Conservation (phyloP, 2,797 vertebrate species). For the Acropternis orthonyx region DNA sequence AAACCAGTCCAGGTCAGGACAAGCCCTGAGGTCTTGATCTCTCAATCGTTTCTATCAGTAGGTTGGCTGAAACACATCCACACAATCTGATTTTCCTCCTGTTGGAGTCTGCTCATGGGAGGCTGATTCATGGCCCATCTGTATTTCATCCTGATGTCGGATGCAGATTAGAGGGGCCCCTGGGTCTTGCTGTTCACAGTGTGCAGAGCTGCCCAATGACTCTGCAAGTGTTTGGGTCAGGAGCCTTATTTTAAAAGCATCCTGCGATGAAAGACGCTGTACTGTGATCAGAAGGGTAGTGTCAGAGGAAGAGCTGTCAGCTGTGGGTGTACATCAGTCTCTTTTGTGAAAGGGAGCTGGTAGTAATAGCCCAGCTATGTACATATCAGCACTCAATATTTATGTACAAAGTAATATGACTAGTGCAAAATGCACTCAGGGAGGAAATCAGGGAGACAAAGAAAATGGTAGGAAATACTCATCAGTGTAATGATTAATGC, state of each 20-base stretch:
- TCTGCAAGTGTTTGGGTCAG: not conserved
- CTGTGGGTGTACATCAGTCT: not conserved
- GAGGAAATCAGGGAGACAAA: not conserved
- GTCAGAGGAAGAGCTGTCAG: not conserved
- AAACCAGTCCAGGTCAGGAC: not conserved
- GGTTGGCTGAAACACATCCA: not conserved
- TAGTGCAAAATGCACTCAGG: not conserved
- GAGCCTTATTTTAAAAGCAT: not conserved
- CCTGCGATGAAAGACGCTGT: not conserved
- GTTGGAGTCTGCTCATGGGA: not conserved
- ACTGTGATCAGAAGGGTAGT: not conserved
- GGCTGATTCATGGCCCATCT: not conserved
- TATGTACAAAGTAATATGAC: not conserved
- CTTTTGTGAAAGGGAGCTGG: not conserved
- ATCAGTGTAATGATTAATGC: not conserved
- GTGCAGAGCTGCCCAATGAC: not conserved
- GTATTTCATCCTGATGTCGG: not conserved
- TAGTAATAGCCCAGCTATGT: not conserved
- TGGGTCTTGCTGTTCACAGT: not conserved
- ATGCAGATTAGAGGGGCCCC: not conserved
- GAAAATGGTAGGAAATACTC: not conserved
- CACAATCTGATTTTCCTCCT: not conserved
- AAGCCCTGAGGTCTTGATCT: not conserved
- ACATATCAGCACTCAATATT: not conserved
- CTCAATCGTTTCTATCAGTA: not conserved